Conservation (phyloP, 2,888 invertebrate genomes). For the Nemapogon koenigi region DNA sequence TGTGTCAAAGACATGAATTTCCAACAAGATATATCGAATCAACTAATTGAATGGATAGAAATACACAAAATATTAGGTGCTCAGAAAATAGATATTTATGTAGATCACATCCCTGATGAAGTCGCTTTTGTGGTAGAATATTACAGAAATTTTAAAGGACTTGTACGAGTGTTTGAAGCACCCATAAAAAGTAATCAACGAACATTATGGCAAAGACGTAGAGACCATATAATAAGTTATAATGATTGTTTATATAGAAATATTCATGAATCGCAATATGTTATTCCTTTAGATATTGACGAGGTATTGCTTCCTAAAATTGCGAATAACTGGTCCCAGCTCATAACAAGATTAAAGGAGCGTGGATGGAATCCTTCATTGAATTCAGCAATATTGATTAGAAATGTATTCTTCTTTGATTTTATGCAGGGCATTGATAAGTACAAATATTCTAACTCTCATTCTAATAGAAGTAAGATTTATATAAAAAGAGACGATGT, state of each 20-base stretch:
- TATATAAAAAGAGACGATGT: slow-evolving; percentile 50
- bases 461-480: slow-evolving; percentile 29
- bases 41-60: slow-evolving; percentile 76
- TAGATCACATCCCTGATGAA: slow-evolving; percentile 63
- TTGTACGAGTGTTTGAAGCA: slow-evolving; percentile 55
- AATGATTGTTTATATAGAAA: slow-evolving; percentile 81
- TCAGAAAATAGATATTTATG: slow-evolving; percentile 69
- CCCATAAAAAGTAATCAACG: slow-evolving; percentile 54
- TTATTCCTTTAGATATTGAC: slow-evolving; percentile 76
- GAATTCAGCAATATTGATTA: slow-evolving; percentile 67
- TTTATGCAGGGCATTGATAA: slow-evolving; percentile 42
- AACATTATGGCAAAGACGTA: slow-evolving; percentile 68
- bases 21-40: slow-evolving; percentile 64
- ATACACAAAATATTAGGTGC: slow-evolving; percentile 72
- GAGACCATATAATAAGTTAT: slow-evolving; percentile 77
- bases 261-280: slow-evolving; percentile 66
- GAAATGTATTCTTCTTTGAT: slow-evolving; percentile 75
- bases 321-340: slow-evolving; percentile 61
- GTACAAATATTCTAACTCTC: slow-evolving; percentile 24
- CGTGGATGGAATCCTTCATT: slow-evolving; percentile 48
- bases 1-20: slow-evolving; percentile 78
- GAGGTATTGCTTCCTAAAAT: slow-evolving; percentile 74
- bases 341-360: slow-evolving; percentile 53
- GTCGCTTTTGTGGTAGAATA: slow-evolving; percentile 61
- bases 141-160: slow-evolving; percentile 52